phyloP scores from a whole-genome alignment of 2,888 invertebrate species.

The Cheilosia vulpina region DNA sequence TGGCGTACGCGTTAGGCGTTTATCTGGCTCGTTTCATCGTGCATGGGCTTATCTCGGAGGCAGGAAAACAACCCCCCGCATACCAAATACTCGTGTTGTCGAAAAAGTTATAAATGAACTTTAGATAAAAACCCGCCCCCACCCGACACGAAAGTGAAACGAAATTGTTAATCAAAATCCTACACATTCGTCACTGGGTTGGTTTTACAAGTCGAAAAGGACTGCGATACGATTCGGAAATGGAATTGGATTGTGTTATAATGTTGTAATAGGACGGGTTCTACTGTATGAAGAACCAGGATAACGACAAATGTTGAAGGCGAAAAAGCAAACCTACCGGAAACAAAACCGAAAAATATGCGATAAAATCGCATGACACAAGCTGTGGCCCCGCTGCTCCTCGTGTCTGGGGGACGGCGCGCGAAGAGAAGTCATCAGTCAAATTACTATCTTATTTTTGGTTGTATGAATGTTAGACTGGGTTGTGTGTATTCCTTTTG shows the following conservation, averaged over 20 bases:
- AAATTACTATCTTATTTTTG: constrained; percentile 76
- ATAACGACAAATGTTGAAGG: constrained; percentile 41
- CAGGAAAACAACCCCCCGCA: background rate
- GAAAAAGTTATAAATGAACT: constrained; percentile 72
- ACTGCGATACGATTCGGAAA: constrained; percentile 59
- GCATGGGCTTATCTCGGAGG: constrained; percentile 31
- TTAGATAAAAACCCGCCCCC: constrained; percentile 62
- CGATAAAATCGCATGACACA: constrained; percentile 77
- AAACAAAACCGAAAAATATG: constrained; percentile 74
- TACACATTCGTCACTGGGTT: constrained; percentile 73
- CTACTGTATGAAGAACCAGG: constrained; percentile 20
- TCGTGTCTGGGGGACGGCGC: constrained; percentile 22
- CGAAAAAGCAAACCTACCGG: constrained; percentile 74
- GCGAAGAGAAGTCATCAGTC: constrained; percentile 76
- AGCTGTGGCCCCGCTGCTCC: constrained; percentile 48
- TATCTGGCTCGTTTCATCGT: constrained; percentile 71
- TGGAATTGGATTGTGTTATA: constrained; percentile 69
- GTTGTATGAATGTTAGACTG: constrained; percentile 55
- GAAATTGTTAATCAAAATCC: constrained; percentile 75
- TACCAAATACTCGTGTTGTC: constrained; percentile 12
- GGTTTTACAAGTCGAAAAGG: constrained; percentile 20
- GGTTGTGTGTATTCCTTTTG: constrained; percentile 24
- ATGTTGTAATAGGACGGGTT: constrained; percentile 30
- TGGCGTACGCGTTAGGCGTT: constrained; percentile 53
- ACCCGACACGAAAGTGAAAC: constrained; percentile 45